Percentiles rank a stretch among this genome's conserved stretches.
phyloP scores from a whole-genome alignment of 2,797 vertebrate species.

The Allenopithecus nigroviridis region DNA sequence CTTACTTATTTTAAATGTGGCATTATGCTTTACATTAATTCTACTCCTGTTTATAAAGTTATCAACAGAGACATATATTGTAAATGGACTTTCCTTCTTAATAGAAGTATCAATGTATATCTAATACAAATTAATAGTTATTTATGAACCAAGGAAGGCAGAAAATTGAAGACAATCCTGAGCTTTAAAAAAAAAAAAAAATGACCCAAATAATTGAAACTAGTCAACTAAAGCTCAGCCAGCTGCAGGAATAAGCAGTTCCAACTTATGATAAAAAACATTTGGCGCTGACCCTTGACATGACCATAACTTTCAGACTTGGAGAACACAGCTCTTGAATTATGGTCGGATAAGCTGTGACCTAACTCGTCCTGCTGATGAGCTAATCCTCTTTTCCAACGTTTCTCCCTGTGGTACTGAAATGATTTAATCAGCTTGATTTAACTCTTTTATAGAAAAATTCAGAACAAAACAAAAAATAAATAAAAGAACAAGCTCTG shows the following conservation, averaged over 20 bases:
- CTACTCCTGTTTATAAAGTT: neutral
- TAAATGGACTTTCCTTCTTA: neutral
- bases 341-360: conserved; percentile 47
- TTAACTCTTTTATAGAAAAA: conserved; percentile 22
- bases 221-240: neutral
- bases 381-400: conserved; percentile 35
- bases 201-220: neutral
- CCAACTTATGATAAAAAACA: neutral
- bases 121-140: neutral
- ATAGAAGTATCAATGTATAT: neutral
- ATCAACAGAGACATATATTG: neutral
- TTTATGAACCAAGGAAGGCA: neutral
- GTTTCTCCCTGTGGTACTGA: neutral
- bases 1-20: neutral
- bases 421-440: conserved; percentile 9
- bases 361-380: conserved; percentile 35
- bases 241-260: neutral
- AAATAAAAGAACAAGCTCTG: neutral
- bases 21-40: neutral
- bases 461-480: neutral
- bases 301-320: neutral
- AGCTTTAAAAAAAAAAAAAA: neutral
- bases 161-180: neutral
- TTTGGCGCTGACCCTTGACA: neutral
- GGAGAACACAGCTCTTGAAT: conserved; percentile 30